A percentile compares a stretch with the other conserved stretches of the same genome.
Conservation (phyloP, 2,113 vertebrate species). For the Aegypius monachus region DNA sequence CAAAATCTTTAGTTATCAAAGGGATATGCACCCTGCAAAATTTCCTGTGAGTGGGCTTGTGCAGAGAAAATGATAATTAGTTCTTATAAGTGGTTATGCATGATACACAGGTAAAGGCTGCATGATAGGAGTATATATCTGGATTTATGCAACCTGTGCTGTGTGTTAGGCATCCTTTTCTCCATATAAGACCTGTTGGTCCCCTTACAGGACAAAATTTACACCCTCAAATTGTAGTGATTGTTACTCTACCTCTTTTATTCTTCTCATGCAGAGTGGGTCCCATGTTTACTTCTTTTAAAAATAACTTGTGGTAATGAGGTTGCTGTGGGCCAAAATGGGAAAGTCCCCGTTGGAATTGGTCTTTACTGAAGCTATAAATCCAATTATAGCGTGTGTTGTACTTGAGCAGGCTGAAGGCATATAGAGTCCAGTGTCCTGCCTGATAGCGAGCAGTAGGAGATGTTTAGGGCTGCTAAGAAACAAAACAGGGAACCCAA, state of each 20-base stretch:
- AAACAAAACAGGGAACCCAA: not conserved
- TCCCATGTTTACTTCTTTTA: not conserved
- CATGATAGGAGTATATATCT: not conserved
- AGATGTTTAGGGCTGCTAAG: not conserved
- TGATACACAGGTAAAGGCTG: not conserved
- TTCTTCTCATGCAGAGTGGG: not conserved
- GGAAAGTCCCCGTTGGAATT: fast-evolving
- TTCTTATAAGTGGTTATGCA: not conserved
- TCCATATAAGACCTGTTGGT: not conserved
- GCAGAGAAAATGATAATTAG: not conserved
- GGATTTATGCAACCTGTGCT: not conserved
- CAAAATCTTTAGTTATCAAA: not conserved
- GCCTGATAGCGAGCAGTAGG: not conserved
- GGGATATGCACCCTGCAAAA: not conserved
- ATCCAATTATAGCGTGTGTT: not conserved
- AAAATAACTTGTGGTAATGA: not conserved
- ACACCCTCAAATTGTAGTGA: not conserved
- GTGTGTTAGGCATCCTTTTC: not conserved
- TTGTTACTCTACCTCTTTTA: not conserved
- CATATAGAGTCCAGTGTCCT: not conserved
- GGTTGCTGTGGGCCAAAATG: not conserved
- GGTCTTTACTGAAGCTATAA: not conserved
- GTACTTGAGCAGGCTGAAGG: not conserved
- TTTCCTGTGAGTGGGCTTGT: not conserved
- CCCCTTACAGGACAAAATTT: not conserved